phyloP scores from a whole-genome alignment of 2,113 vertebrate species.

The Baryphthengus martii region DNA sequence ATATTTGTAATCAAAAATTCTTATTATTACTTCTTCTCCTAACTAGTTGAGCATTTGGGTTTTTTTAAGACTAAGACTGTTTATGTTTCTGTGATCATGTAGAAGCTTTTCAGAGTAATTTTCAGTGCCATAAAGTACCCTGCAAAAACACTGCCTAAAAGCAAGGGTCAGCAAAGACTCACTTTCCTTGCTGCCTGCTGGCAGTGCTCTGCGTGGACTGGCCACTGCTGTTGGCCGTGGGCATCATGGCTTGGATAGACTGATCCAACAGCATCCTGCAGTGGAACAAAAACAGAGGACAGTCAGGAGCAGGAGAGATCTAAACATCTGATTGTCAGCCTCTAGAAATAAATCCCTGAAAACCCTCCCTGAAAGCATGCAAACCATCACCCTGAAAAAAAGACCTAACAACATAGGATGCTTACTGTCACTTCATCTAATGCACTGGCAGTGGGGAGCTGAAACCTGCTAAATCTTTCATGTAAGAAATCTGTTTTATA shows the following conservation, averaged over 20 bases:
- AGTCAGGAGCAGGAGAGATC: not conserved
- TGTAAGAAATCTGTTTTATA: not conserved
- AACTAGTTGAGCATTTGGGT: not conserved
- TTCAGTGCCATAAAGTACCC: not conserved
- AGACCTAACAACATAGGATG: not conserved
- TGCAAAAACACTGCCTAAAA: not conserved
- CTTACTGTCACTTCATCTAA: not conserved
- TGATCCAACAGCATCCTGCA: constrained; percentile 54
- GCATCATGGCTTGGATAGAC: constrained; percentile 45
- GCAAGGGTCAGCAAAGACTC: not conserved
- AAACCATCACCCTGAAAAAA: not conserved
- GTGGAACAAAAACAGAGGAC: not conserved
- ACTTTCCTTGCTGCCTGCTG: constrained; percentile 54
- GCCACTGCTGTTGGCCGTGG: not conserved
- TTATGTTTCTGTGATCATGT: accelerated
- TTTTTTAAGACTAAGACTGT: not conserved
- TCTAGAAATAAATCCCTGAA: not conserved
- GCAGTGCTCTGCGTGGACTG: not conserved
- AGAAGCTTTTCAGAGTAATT: not conserved
- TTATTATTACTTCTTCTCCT: not conserved
- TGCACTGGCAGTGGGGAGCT: not conserved
- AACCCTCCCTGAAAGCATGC: not conserved
- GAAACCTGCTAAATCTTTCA: not conserved
- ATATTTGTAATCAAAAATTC: not conserved
- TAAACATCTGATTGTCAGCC: not conserved